Evolutionary conservation across 2,113 vertebrate genomes (phyloP).

Genomic region (Oreochromis tanganicae): DNA sequence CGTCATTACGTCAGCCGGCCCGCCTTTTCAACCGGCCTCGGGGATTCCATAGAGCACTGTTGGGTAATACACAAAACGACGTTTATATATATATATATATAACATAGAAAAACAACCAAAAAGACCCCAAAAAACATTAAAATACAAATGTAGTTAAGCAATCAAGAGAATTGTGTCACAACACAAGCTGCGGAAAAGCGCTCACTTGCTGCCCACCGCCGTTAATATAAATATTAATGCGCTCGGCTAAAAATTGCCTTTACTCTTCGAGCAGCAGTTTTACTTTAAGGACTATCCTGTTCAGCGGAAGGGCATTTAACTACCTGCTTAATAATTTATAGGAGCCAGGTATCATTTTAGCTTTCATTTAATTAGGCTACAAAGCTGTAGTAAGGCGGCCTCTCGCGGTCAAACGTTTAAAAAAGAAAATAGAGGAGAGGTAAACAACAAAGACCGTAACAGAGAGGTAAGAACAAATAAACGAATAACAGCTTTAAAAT

Average conservation of each 20-base stretch:
- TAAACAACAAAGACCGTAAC: neutral
- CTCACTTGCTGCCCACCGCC: neutral
- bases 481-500: neutral
- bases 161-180: neutral
- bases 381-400: neutral
- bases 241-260: conserved; percentile 15
- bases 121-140: neutral
- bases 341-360: neutral
- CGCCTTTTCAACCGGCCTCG: conserved; percentile 40
- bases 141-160: neutral
- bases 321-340: conserved; percentile 22
- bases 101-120: neutral
- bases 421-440: neutral
- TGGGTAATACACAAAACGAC: neutral
- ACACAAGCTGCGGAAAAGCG: neutral
- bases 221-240: conserved; percentile 46
- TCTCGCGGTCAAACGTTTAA: neutral
- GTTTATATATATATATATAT: neutral
- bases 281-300: conserved; percentile 7
- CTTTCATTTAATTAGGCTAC: neutral
- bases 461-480: neutral
- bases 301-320: conserved; percentile 33
- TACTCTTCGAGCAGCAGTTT: neutral
- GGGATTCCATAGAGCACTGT: conserved; percentile 63
- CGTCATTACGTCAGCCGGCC: conserved; percentile 62